phyloP scores from a whole-genome alignment of 1,140 invertebrate genomes.

The Zaprionus kolodkinae region DNA sequence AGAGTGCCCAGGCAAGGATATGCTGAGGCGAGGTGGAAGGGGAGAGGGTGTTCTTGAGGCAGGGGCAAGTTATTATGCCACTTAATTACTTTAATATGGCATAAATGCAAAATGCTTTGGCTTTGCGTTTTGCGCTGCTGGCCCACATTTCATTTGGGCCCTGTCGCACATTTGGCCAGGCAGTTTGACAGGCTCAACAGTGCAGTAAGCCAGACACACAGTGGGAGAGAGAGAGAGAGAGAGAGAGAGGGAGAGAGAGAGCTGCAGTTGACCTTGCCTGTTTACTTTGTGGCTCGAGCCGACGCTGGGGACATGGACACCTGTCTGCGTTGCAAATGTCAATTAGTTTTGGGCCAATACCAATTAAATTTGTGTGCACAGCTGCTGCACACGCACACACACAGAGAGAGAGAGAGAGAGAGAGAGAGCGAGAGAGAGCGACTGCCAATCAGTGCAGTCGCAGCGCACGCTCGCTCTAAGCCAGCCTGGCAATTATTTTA shows the following conservation, averaged over 20 bases:
- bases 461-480: constrained; percentile 23
- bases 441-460: constrained; percentile 36
- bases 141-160: constrained; percentile 18
- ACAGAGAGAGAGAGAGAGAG: background rate
- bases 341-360: constrained; percentile 64
- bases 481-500: constrained; percentile 47
- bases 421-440: background rate
- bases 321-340: constrained; percentile 67
- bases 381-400: constrained; percentile 13
- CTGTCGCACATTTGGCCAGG: constrained; percentile 40
- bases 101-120: constrained; percentile 44
- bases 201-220: constrained; percentile 10
- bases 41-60: background rate
- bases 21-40: background rate
- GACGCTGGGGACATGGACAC: constrained; percentile 45
- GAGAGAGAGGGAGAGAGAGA: too few species aligned
- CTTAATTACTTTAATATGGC: constrained; percentile 80
- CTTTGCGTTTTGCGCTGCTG: background rate
- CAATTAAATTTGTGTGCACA: constrained; percentile 54
- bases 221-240: too few species aligned
- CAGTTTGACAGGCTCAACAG: constrained; percentile 57
- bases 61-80: constrained; percentile 58
- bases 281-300: constrained; percentile 22
- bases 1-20: constrained; percentile 5
- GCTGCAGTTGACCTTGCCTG: constrained; percentile 16